Base-by-base conservation (phyloP, 2,888 invertebrate species). In the Lucinisca nassula region DNA sequence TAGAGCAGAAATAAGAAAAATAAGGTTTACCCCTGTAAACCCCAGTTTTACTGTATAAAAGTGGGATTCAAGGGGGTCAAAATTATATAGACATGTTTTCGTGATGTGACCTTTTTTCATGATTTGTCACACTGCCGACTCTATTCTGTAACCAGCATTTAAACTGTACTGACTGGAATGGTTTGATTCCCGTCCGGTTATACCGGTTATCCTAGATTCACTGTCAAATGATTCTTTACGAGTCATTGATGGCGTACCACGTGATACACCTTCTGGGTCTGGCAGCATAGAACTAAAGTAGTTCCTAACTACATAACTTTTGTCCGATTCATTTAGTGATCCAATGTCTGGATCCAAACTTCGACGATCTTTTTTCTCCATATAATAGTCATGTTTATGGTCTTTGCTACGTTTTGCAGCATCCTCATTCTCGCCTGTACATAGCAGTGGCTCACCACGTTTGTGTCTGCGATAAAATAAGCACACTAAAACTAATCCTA, bases 321-420 rank as follows among this genome's bases (percentile, higher is more conserved):
- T 93, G 77, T 95, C 94, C 0, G 95, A 95, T 61, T 94, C 93
- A 67, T 92, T 94, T 8, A 94, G 81, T 30, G 94, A 94, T 14
- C 92, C 90, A 49, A 89, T 86, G 51, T 94, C 94, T 49, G 91
- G 85, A 76, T 95, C 93, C 72, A 84, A 75, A 38, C 90, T 90
- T 4, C 92, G 85, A 51, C 86, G 89, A 58, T 91, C 87, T 84
- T 93, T 94, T 45, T 90, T 85, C 70, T 93, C 90, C 40, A 86
- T 84, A 77, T 90, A 92, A 45, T 90, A 84, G 30, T 82, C 58
- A 17, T 79, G n/a, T 21, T 70, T 79, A 10, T 6, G 27, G 45
- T 79, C 51, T 27, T 40, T 45, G 76, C 55, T 80, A 67, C 73
- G 21, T 79, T 40, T 61, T 45, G 79, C 74, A 32, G 49, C 24